Evolutionary conservation across 2,797 vertebrate species (phyloP).

Genomic region (Halcyon chelicuti): DNA sequence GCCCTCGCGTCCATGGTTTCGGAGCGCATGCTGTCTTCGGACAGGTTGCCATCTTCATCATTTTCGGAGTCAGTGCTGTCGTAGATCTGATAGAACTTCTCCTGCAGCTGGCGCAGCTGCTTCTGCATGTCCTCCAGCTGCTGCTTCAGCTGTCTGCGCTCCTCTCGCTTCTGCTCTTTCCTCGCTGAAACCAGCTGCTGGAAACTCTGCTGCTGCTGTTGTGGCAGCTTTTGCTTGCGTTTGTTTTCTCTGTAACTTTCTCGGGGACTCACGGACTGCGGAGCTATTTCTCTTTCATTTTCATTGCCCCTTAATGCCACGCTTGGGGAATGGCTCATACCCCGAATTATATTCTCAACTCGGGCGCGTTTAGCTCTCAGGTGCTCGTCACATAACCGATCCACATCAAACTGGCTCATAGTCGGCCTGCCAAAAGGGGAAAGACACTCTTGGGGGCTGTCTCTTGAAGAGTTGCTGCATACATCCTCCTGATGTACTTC

Average conservation of each 20-base stretch:
- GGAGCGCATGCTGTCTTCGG: constrained; percentile 94
- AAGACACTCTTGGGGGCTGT: constrained; percentile 96
- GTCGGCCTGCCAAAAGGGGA: constrained; percentile 94
- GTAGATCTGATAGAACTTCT: constrained; percentile 99
- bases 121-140: constrained; percentile 99
- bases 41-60: constrained; percentile 96
- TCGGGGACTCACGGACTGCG: constrained; percentile 91
- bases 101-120: constrained; percentile 98
- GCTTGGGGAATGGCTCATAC: constrained; percentile 98
- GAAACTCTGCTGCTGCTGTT: constrained; percentile 98
- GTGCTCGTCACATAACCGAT: constrained; percentile 96
- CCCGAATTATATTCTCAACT: constrained; percentile 98
- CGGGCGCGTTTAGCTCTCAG: constrained; percentile 97
- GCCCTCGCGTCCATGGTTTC: constrained; percentile 88
- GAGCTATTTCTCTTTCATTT: constrained; percentile 89
- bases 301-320: constrained; percentile 89
- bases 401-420: constrained; percentile 92
- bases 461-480: constrained; percentile 98
- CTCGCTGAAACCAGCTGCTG: constrained; percentile 96
- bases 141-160: constrained; percentile 95
- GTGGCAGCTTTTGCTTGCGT: constrained; percentile 97
- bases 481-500: constrained; percentile 95
- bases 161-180: constrained; percentile 96
- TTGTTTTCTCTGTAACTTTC: constrained; percentile 97
- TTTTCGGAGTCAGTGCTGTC: constrained; percentile 97